Evolutionary conservation across 2,888 invertebrate species (phyloP), one percentile per base, ranked within the genome.

Genomic region (Agonum fuliginosum): DNA sequence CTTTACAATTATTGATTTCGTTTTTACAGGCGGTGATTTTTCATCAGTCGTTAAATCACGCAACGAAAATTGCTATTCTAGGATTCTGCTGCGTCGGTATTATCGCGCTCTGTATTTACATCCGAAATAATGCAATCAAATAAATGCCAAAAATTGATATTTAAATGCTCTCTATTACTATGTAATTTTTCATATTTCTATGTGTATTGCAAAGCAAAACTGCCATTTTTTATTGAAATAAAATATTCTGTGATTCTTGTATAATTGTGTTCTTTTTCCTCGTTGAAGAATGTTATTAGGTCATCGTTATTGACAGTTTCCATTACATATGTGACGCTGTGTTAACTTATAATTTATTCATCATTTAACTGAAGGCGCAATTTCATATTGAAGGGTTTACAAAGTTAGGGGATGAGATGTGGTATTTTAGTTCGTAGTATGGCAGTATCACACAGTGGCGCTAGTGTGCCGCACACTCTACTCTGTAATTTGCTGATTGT

Each of bases 181-280:
- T 54, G 46, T 43, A 14, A 69, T 70, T 43, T 70, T 70, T 70
- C 19, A 70, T 41, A 65, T 27, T 8, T 46, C 12, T 46, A 43
- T 43, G 43, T 43, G 69, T 69, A 69, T 30, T 69, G 69, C 69
- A 19, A 69, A 43, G 69, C 46, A 54, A 72, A n/a, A 54, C 73
- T 73, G 73, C 73, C 73, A 73, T 58, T 73, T 73, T 73, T 37
- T 51, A 54, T 37, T 73, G 73, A 73, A 73, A 73, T 73, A 73
- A 73, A 73, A 54, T 73, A 46, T 69, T 69, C 69, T 69, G 69
- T 69, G 54, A 72, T 72, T 72, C 72, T 54, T 72, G 72, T 72
- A 73, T 37, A 12, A 58, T 4, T 58, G 14, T 72, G 19, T 20
- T 43, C 12, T 5, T 41, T 22, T 48, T 8, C 0, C 5, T 2